Evolutionary conservation across 2,113 vertebrate species (phyloP).

Genomic region (Salvelinus alpinus): DNA sequence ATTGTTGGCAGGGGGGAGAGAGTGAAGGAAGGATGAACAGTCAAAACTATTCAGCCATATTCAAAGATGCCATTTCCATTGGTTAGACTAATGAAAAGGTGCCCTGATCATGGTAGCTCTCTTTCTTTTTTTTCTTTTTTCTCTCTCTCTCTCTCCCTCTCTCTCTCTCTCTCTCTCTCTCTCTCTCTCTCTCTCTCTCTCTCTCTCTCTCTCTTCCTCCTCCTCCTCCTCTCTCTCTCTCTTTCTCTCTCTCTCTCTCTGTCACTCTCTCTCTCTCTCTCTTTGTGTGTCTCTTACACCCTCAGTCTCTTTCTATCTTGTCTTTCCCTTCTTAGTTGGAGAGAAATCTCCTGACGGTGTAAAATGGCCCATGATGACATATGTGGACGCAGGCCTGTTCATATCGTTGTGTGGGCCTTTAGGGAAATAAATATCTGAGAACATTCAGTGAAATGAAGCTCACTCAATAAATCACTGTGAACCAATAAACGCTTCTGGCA

Average conservation of each 20-base stretch:
- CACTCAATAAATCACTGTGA: conserved; percentile 99
- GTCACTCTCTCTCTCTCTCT: conserved; percentile 56
- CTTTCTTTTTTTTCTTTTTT: background rate
- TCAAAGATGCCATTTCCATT: conserved; percentile 70
- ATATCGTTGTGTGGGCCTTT: conserved; percentile 99
- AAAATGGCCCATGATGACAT: conserved; percentile 99
- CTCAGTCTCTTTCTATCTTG: background rate
- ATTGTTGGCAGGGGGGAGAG: conserved; percentile 62
- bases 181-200: too few species aligned
- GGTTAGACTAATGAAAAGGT: conserved; percentile 81
- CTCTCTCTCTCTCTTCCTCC: background rate
- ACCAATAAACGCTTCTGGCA: conserved; percentile 99
- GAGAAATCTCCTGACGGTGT: conserved; percentile 96
- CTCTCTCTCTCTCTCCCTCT: too few species aligned
- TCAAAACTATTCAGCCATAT: conserved; percentile 66
- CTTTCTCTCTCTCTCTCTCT: conserved; percentile 38
- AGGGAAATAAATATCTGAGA: conserved; percentile 99
- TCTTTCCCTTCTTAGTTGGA: conserved; percentile 72
- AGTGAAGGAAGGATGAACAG: conserved; percentile 39
- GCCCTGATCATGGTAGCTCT: conserved; percentile 77
- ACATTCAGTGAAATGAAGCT: conserved; percentile 99
- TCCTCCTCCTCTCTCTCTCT: conserved; percentile 21
- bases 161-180: too few species aligned
- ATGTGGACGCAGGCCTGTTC: conserved; percentile 99
- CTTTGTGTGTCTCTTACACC: conserved; percentile 56